Percentiles rank a stretch among this genome's conserved stretches.
Evolutionary conservation across 23 tunicate genomes (phyloP).

Genomic region (Styela plicata): DNA sequence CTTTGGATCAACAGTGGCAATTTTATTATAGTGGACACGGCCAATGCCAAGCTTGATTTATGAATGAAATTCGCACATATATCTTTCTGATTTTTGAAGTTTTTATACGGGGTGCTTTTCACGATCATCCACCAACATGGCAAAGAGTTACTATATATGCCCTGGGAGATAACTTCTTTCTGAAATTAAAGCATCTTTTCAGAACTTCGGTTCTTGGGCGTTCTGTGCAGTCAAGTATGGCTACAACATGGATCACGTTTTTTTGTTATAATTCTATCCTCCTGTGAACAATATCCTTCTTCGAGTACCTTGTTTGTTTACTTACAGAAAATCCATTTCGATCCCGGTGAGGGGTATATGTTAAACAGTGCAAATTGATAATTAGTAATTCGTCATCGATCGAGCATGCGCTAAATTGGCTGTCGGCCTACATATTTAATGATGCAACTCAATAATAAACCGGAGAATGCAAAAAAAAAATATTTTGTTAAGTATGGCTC

Average conservation of each 20-base stretch:
- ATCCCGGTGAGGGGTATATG: neutral
- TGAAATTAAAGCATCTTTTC: no score
- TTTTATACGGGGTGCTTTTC: no score
- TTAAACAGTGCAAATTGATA: neutral
- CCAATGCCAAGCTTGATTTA: no score
- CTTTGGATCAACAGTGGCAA: no score
- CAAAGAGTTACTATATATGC: no score
- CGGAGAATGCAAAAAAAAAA: neutral
- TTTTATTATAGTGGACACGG: no score
- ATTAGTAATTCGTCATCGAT: neutral
- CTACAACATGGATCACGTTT: neutral
- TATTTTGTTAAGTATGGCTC: neutral
- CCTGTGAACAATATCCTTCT: neutral
- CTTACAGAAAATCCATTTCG: neutral
- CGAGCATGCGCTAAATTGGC: neutral
- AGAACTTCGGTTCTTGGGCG: neutral
- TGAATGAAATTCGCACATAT: no score
- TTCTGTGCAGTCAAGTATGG: neutral
- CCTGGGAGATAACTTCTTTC: no score
- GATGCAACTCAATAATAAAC: neutral
- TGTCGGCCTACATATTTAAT: neutral
- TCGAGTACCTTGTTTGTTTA: neutral
- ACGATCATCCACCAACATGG: no score
- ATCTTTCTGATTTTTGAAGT: no score
- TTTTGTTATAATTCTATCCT: neutral